Percentiles rank a stretch among this genome's conserved stretches.
phyloP scores from a whole-genome alignment of 2,797 vertebrate species.

The Centropyge bicolor region DNA sequence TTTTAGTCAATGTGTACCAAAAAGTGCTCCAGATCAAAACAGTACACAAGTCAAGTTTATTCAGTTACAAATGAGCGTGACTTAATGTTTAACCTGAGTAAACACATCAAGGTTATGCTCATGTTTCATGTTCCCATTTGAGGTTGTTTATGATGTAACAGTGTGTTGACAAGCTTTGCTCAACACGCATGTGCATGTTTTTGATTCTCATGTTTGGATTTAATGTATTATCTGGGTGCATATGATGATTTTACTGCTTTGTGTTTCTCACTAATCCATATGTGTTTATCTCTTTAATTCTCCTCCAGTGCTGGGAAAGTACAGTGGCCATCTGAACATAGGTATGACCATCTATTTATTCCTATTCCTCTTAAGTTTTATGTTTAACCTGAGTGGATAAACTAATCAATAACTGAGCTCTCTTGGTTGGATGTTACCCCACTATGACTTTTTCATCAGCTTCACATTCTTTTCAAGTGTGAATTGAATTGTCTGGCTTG shows the following conservation, averaged over 20 bases:
- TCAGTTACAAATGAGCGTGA: constrained; percentile 43
- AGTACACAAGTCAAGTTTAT: constrained; percentile 37
- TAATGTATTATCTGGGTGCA: not conserved
- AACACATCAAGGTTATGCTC: constrained; percentile 64
- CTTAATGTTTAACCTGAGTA: constrained; percentile 73
- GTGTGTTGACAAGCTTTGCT: not conserved
- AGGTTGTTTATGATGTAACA: constrained; percentile 13
- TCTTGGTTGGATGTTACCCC: not conserved
- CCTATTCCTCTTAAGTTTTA: not conserved
- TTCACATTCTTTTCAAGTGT: not conserved
- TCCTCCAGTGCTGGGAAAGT: constrained; percentile 85
- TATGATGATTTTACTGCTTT: not conserved
- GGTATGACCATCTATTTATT: constrained; percentile 67
- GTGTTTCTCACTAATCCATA: constrained; percentile 2
- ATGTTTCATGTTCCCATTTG: constrained; percentile 40
- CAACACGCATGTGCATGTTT: constrained; percentile 16
- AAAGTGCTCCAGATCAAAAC: constrained; percentile 37
- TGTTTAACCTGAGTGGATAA: not conserved
- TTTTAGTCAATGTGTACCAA: constrained; percentile 62
- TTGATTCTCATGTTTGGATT: constrained; percentile 13
- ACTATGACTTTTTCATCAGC: not conserved
- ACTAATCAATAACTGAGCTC: not conserved
- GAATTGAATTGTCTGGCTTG: constrained; percentile 5
- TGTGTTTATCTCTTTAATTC: constrained; percentile 48
- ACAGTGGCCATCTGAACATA: constrained; percentile 85